Evolutionary conservation across 2,113 vertebrate genomes (phyloP).

Genomic region (Mastomys coucha): DNA sequence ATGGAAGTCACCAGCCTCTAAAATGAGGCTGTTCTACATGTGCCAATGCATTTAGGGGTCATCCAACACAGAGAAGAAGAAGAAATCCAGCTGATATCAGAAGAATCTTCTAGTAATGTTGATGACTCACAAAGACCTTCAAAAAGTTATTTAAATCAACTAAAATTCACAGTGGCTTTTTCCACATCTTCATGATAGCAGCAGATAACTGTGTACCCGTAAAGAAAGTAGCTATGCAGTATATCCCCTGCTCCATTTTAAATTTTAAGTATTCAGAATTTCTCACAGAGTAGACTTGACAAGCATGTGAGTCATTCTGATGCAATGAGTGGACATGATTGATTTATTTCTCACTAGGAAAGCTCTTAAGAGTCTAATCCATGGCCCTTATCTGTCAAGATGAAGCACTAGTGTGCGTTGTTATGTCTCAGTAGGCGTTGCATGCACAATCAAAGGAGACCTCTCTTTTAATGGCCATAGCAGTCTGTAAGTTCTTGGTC

Average conservation of each 20-base stretch:
- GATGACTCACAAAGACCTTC: not conserved
- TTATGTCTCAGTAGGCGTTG: not conserved
- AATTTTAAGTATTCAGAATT: constrained; percentile 1
- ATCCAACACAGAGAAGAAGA: not conserved
- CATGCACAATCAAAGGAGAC: not conserved
- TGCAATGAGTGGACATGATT: not conserved
- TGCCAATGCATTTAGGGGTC: not conserved
- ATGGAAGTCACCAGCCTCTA: not conserved
- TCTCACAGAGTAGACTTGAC: constrained; percentile 6
- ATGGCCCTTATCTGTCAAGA: not conserved
- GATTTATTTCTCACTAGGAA: not conserved
- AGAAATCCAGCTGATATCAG: not conserved
- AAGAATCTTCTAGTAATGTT: constrained; percentile 22
- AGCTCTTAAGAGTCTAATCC: not conserved
- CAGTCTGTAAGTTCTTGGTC: not conserved
- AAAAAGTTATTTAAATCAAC: not conserved
- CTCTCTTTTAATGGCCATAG: not conserved
- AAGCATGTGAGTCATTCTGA: constrained; percentile 4
- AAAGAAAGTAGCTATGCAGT: not conserved
- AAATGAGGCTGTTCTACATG: not conserved
- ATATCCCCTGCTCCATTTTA: not conserved
- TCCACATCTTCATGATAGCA: not conserved
- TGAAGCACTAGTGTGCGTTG: not conserved
- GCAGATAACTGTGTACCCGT: not conserved
- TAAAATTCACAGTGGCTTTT: not conserved